Conservation (phyloP, 2,888 invertebrate species). For the Eutolmus rufibarbis region DNA sequence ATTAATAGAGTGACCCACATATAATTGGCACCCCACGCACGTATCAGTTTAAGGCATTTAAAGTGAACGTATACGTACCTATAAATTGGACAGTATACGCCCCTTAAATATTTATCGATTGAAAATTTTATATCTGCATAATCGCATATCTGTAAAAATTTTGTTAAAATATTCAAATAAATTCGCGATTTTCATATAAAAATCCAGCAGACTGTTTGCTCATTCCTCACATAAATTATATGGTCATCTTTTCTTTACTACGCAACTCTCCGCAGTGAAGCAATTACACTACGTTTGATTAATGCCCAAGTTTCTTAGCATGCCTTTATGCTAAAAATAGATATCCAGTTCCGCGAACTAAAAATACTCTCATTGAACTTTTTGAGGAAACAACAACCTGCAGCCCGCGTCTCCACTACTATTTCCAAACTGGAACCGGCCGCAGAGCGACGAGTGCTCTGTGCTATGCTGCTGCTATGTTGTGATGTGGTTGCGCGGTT, state of each 20-base stretch:
- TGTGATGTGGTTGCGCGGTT: background rate
- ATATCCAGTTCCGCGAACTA: slow-evolving; percentile 28
- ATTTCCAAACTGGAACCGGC: slow-evolving; percentile 9
- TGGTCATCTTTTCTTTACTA: background rate
- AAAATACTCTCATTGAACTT: slow-evolving; percentile 24
- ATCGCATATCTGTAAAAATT: background rate
- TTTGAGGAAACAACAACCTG: slow-evolving; percentile 9
- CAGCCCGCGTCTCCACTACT: background rate
- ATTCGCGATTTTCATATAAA: background rate
- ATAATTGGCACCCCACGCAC: slow-evolving; percentile 7
- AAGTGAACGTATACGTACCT: background rate
- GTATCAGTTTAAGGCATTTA: background rate
- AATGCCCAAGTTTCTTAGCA: slow-evolving; percentile 15
- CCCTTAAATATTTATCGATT: background rate
- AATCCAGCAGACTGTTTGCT: background rate
- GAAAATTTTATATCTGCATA: background rate
- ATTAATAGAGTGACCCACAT: slow-evolving; percentile 20
- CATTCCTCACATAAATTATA: background rate
- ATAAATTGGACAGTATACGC: background rate
- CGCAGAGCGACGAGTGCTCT: background rate
- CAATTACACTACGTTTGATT: slow-evolving; percentile 15
- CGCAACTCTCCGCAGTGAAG: background rate
- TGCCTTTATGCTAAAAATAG: slow-evolving; percentile 28
- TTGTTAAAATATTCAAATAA: background rate
- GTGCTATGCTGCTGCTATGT: background rate